A percentile compares a stretch with the other conserved stretches of the same genome.
Evolutionary conservation across 92 coral and sea anemone species (phyloP).

Genomic region (Actinostola sp.): DNA sequence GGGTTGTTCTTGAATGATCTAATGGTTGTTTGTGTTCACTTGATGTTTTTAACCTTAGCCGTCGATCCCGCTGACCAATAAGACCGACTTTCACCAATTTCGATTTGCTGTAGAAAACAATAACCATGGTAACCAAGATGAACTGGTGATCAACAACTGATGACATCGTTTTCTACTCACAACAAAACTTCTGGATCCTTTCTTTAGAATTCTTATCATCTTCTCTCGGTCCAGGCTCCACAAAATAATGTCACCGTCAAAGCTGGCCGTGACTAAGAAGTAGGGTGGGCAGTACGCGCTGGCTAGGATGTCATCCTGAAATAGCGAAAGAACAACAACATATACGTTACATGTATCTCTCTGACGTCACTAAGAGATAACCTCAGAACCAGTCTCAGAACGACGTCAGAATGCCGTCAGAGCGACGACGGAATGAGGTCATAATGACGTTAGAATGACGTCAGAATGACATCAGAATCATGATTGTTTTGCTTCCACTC

Average conservation of each 20-base stretch:
- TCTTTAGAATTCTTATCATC: slow-evolving; percentile 80
- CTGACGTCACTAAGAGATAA: no score
- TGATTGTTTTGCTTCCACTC: no score
- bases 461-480: no score
- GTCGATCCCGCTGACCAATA: slow-evolving; percentile 8
- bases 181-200: slow-evolving; percentile 91
- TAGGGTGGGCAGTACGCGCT: slow-evolving; percentile 93
- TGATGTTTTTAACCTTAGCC: no score
- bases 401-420: no score
- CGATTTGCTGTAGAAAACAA: slow-evolving; percentile 62
- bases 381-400: no score
- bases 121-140: not conserved
- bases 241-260: slow-evolving; percentile 93
- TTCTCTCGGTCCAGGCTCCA: slow-evolving; percentile 95
- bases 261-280: slow-evolving; percentile 92
- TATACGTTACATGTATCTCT: no score
- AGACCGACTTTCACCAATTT: slow-evolving; percentile 85
- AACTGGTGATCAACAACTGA: not conserved
- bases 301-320: slow-evolving; percentile 87
- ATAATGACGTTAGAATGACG: no score
- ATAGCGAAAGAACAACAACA: not conserved
- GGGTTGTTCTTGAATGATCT: no score
- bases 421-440: no score
- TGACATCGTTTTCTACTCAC: slow-evolving; percentile 54
- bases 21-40: no score